Base-by-base conservation (phyloP, 53 echinoderm and acorn worm species). In the Echinarachnius parma region DNA sequence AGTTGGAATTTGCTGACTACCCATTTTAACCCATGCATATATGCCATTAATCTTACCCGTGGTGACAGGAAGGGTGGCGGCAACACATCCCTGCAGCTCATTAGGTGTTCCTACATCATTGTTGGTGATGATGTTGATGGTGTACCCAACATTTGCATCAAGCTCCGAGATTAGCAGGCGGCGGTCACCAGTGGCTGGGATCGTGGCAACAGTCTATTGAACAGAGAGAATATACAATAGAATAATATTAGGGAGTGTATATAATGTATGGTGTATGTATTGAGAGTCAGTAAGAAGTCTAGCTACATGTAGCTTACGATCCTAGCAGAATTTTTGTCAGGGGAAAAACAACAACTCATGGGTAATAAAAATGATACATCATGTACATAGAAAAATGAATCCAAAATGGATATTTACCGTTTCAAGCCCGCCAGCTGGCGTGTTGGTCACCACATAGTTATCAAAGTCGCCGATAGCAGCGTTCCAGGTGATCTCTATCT, bases 401-500 rank as follows among this genome's bases (percentile, higher is more conserved):
- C n/a, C n/a, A n/a, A n/a, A n/a, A n/a, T n/a, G n/a, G n/a, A n/a
- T n/a, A 66, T 28, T 35, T 47, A 66, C 66, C 48, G n/a, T 66
- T 47, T 45, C 28, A 2, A 66, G 16, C 19, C 77, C 49, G 13
- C 23, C 53, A 53, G 33, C 70, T 2, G 64, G 34, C 18, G 8
- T 7, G 46, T 36, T 9, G 34, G 50, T 67, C 57, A 84, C 60
- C 4, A 60, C 36, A 48, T 75, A 88, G 76, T 34, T 50, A 25
- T 83, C 80, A 60, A 75, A 54, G 5, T 16, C 28, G 16, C 83
- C 83, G 35, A 0, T 1, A 16, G 84, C 74, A 19, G 75, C 47
- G 5, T 18, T 8, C 89, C 89, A 88, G 4, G 39, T 36, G 24
- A 88, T 61, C 27, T 47, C 62, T 19, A 84, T 61, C 14, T 76